Base-by-base conservation (phyloP, 2,888 invertebrate species). In the Ophion obscuratus region DNA sequence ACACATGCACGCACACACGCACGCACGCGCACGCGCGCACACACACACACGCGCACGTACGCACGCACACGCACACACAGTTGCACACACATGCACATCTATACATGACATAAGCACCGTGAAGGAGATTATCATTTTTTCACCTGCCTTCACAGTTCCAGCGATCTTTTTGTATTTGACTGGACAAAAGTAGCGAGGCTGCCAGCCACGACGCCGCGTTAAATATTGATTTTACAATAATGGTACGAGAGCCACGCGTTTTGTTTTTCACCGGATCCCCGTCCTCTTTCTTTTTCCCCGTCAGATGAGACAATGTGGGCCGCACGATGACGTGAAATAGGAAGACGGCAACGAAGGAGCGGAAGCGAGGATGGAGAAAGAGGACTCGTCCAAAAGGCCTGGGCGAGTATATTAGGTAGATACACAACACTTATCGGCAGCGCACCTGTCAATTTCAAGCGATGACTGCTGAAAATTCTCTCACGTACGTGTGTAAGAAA, bases 401-500 rank as follows among this genome's bases (percentile, higher is more conserved):
- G 31, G 10, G 11, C 57, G 24, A 66, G 62, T 57, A 40, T 44
- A 75, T 75, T 71, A 64, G 64, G 36, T 20, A 64, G 71, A 79
- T 71, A 79, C 64, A 53, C 75, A 75, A 75, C 20, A 44, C 57
- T 64, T 68, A 57, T 73, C 57, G 24, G 36, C 24, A 20, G 36
- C 36, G 86, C 90, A 91, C 90, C 91, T 91, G 91, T 90, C 88
- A 88, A 89, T 91, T 90, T 90, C 77, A 76, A 87, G 83, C 68
- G 89, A 89, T 91, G 90, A 91, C 90, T 91, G 66, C 10, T 14
- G 1, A 64, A 31, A 17, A 64, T n/a, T 17, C 59, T 24, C 17
- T 27, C 14, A 53, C 53, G 7, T 53, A 40, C 7, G 40, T 7
- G 40, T 1, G 40, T 40, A 6, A 40, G 5, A 40, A 40, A 40